Percentiles rank a stretch among this genome's conserved stretches.
phyloP scores from a whole-genome alignment of 2,888 invertebrate genomes.

The Diarsia rubi region DNA sequence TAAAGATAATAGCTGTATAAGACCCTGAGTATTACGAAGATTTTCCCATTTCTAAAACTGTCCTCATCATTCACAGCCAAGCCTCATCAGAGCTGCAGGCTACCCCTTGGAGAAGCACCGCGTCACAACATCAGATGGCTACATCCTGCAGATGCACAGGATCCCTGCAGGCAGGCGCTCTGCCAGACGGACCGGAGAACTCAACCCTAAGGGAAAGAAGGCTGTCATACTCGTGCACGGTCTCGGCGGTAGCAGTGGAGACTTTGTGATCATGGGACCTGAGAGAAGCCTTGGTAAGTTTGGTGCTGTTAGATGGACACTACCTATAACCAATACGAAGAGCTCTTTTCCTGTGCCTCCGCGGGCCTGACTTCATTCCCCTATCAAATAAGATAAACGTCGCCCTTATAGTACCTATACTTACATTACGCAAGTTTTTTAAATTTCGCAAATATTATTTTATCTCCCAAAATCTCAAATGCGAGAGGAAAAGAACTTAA shows the following conservation, averaged over 20 bases:
- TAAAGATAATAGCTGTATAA: no score
- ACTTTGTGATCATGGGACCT: constrained; percentile 93
- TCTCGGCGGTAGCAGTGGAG: constrained; percentile 92
- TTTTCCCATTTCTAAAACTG: not conserved
- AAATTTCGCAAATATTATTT: no score
- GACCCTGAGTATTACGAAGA: not conserved
- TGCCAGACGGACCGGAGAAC: constrained; percentile 72
- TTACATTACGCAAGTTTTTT: not conserved
- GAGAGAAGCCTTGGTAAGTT: constrained; percentile 90
- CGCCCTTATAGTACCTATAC: not conserved
- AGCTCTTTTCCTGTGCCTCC: no score
- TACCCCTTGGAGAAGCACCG: constrained; percentile 89
- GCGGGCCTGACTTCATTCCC: no score
- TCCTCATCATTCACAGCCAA: constrained; percentile 79
- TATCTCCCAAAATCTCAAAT: not conserved
- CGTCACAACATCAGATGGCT: constrained; percentile 91
- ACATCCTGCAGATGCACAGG: constrained; percentile 91
- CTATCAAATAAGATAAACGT: not conserved
- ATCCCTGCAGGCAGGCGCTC: constrained; percentile 88
- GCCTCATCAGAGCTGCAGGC: constrained; percentile 84
- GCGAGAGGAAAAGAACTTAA: not conserved
- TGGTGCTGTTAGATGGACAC: not conserved
- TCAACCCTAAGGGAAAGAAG: constrained; percentile 78
- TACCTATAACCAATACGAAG: not conserved
- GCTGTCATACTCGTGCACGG: constrained; percentile 91